Evolutionary conservation across 2,797 vertebrate genomes (phyloP).

Genomic region (Diplodus sargus): DNA sequence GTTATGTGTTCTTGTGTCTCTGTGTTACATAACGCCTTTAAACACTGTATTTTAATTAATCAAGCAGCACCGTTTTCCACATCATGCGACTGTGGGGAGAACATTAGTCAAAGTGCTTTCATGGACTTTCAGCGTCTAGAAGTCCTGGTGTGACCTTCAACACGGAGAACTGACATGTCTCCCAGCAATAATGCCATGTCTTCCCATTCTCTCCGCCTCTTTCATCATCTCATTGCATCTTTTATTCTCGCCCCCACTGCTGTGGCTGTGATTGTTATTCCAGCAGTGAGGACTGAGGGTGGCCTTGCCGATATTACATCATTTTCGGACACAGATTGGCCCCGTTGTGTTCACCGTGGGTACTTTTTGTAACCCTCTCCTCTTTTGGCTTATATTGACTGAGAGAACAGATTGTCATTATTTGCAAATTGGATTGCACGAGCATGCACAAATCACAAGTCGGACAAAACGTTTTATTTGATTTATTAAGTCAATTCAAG

Average conservation of each 20-base stretch:
- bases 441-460: not conserved
- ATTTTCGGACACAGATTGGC: slow-evolving; percentile 39
- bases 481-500: not conserved
- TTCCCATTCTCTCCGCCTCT: slow-evolving; percentile 38
- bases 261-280: slow-evolving; percentile 46
- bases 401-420: slow-evolving; percentile 33
- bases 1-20: not conserved
- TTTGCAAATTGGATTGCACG: slow-evolving; percentile 17
- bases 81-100: not conserved
- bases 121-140: slow-evolving; percentile 12
- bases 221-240: slow-evolving; percentile 48
- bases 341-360: slow-evolving; percentile 42
- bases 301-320: slow-evolving; percentile 56
- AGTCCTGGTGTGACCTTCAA: slow-evolving; percentile 48
- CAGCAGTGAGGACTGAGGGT: slow-evolving; percentile 40
- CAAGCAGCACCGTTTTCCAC: slow-evolving; percentile 8
- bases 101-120: slow-evolving; percentile 35
- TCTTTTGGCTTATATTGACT: slow-evolving; percentile 12
- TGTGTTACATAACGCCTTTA: slow-evolving; percentile 5
- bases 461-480: not conserved
- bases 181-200: slow-evolving; percentile 43
- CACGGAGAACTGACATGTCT: slow-evolving; percentile 44
- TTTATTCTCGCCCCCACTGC: not conserved
- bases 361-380: slow-evolving; percentile 33
- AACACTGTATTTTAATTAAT: slow-evolving; percentile 32